A percentile compares a stretch with the other conserved stretches of the same genome.
Evolutionary conservation across 2,888 invertebrate species (phyloP).

Genomic region (Griposia aprilina): DNA sequence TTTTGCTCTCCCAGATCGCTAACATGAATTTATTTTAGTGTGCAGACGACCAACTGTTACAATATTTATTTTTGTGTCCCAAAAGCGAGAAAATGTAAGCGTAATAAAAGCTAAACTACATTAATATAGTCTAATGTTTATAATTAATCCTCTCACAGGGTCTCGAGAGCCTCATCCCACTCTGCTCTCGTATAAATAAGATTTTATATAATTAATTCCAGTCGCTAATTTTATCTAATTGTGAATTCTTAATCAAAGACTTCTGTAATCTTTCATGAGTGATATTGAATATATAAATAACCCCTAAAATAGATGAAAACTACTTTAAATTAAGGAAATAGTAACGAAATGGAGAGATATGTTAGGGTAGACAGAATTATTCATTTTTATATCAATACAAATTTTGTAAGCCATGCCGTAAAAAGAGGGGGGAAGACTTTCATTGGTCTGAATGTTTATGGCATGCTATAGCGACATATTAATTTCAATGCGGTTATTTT

Average conservation of each 20-base stretch:
- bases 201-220: conserved; percentile 34
- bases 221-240: conserved; percentile 45
- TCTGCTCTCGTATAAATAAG: conserved; percentile 34
- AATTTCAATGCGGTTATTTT: neutral
- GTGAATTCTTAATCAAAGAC: conserved; percentile 46
- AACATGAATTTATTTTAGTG: conserved; percentile 26
- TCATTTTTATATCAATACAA: neutral
- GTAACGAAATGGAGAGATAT: conserved; percentile 18
- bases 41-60: conserved; percentile 21
- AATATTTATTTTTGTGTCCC: conserved; percentile 29
- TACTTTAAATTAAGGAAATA: conserved; percentile 20
- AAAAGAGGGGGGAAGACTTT: neutral
- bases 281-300: conserved; percentile 23
- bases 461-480: neutral
- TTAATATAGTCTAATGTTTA: conserved; percentile 31
- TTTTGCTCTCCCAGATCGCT: conserved; percentile 3
- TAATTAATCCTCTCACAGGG: conserved; percentile 26
- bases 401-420: neutral
- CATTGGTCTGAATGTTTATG: neutral
- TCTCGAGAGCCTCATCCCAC: conserved; percentile 7
- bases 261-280: conserved; percentile 45
- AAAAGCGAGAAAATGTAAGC: conserved; percentile 15
- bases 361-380: neutral
- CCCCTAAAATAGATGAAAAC: conserved; percentile 27
- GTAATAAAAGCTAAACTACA: conserved; percentile 10